Percentiles rank a stretch among this genome's conserved stretches.
Evolutionary conservation across 1,140 invertebrate genomes (phyloP).

Genomic region (Diuraphis noxia): DNA sequence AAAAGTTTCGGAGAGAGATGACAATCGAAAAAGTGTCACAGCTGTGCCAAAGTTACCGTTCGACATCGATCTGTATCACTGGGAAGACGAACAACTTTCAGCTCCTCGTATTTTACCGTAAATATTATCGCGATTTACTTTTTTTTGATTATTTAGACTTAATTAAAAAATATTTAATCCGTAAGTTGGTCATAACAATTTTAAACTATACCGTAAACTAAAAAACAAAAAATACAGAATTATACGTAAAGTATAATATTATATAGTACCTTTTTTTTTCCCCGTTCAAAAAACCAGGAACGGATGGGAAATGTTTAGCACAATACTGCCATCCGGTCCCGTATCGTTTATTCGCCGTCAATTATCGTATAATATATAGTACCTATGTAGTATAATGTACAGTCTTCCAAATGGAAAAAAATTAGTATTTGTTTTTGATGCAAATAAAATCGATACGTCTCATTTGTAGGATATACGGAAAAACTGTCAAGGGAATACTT

Average conservation of each 20-base stretch:
- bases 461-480: too few relatives aligned
- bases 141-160: not conserved
- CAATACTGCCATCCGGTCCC: too few relatives aligned
- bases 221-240: not conserved
- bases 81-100: slow-evolving; percentile 62
- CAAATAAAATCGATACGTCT: too few relatives aligned
- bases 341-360: too few relatives aligned
- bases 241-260: not conserved
- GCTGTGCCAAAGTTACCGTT: slow-evolving; percentile 62
- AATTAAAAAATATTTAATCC: not conserved
- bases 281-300: too few relatives aligned
- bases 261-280: too few relatives aligned
- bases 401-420: not conserved
- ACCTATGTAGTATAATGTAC: too few relatives aligned
- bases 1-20: slow-evolving; percentile 27
- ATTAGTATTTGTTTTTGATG: too few relatives aligned
- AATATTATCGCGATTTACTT: not conserved
- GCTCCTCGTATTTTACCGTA: slow-evolving; percentile 60
- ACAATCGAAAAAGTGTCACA: slow-evolving; percentile 60
- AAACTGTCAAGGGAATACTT: too few relatives aligned
- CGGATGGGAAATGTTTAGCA: too few relatives aligned
- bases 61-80: slow-evolving; percentile 63
- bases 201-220: not conserved
- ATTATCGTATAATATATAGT: too few relatives aligned
- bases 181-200: not conserved